phyloP scores from a whole-genome alignment of 2,888 invertebrate species.

The Andrena bicolor region DNA sequence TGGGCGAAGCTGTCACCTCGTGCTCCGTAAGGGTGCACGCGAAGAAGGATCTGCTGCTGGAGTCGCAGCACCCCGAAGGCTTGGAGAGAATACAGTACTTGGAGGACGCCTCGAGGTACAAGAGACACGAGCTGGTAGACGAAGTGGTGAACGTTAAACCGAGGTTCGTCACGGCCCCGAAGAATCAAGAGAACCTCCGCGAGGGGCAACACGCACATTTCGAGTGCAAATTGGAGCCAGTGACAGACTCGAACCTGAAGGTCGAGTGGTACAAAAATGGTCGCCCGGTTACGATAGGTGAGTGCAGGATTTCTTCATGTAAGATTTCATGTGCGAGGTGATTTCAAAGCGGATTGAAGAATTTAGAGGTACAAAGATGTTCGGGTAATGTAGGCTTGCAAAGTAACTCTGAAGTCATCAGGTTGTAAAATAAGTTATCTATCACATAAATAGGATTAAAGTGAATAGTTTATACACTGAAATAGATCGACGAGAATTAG shows the following conservation, averaged over 20 bases:
- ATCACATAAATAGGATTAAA: too few relatives aligned
- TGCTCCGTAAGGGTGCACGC: constrained; percentile 96
- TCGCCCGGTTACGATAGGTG: constrained; percentile 95
- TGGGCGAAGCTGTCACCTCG: constrained; percentile 97
- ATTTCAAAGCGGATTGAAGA: not conserved
- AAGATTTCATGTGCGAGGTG: not conserved
- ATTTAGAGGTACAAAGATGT: too few relatives aligned
- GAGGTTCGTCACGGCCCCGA: constrained; percentile 94
- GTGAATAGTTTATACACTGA: too few relatives aligned
- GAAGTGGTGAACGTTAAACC: constrained; percentile 94
- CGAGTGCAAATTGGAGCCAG: constrained; percentile 98
- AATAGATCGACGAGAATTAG: too few relatives aligned
- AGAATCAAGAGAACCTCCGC: constrained; percentile 93
- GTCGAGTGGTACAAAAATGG: constrained; percentile 99
- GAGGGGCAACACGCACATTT: constrained; percentile 98
- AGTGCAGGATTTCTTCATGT: not conserved
- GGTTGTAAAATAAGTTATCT: too few relatives aligned
- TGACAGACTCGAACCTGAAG: constrained; percentile 97
- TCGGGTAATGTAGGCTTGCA: too few relatives aligned
- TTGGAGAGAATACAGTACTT: constrained; percentile 96
- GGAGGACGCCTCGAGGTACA: constrained; percentile 94
- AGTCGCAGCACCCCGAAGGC: constrained; percentile 96
- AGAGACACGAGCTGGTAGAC: constrained; percentile 92
- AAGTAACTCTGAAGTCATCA: too few relatives aligned
- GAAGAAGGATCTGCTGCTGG: constrained; percentile 94